These are phyloP conservation scores for Otus sunia DNA, from an alignment of 2,113 vertebrate species.

Conservation along the genomic window DNA sequence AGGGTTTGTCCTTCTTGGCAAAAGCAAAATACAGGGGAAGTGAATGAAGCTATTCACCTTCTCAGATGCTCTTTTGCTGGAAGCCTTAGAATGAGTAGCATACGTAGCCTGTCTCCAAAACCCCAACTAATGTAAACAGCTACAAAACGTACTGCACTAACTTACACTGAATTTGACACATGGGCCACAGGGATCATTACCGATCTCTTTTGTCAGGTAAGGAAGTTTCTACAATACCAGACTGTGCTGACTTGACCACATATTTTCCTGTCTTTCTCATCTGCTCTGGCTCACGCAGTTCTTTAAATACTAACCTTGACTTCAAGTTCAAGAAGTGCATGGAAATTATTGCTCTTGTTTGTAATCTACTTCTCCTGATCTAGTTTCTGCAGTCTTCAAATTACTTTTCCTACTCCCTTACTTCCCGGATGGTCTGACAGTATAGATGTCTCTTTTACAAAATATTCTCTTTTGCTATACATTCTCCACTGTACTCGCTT, in stretches of 20 bases:
- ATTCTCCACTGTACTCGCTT: neutral
- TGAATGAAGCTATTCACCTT: neutral
- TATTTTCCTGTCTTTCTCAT: neutral
- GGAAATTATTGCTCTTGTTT: neutral
- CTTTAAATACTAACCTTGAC: neutral
- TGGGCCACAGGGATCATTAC: neutral
- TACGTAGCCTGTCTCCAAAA: neutral
- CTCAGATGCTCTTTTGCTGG: slow-evolving; percentile 5
- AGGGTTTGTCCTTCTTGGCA: neutral
- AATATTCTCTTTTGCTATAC: neutral
- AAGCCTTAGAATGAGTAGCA: neutral
- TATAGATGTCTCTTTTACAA: neutral
- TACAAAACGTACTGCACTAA: neutral
- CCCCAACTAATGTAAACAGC: neutral
- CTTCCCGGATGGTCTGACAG: neutral
- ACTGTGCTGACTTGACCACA: neutral
- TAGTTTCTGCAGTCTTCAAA: neutral
- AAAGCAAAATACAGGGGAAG: neutral
- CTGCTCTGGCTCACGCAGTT: neutral
- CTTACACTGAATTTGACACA: neutral
- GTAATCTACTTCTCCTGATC: neutral
- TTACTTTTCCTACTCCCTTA: neutral
- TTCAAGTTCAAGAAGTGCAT: neutral
- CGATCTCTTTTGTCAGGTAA: neutral
- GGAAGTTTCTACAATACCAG: neutral